Base-by-base conservation (phyloP, 2,888 invertebrate genomes). In the Plutella xylostella region DNA sequence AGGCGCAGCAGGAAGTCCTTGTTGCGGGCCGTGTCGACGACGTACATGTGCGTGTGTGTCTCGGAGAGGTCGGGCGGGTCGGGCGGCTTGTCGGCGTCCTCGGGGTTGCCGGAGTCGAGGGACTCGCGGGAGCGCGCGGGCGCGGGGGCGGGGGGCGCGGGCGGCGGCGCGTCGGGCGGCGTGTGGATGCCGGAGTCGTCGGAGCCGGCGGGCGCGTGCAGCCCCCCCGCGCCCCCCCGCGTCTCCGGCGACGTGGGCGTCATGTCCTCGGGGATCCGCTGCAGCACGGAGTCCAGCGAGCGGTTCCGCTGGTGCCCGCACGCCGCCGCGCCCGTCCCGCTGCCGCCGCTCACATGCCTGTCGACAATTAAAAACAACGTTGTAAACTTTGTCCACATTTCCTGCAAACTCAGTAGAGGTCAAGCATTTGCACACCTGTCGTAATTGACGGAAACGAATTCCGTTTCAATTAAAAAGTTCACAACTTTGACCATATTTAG, bases 251-350 rank as follows among this genome's bases (percentile, higher is more conserved):
- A 82, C 49, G 73, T 83, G 61, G 76, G 85, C 85, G 80, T 92
- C 90, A 65, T 91, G 58, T 83, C 93, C 86, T 94, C 94, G 49
- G 94, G 94, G 68, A 95, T 94, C 72, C 93, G 87, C 72, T 94
- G 94, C 53, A 94, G 86, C 49, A 94, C 95, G 47, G 94, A 95
- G 73, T 96, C 95, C 71, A 95, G 83, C 68, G 94, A 94, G 55
- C 95, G 89, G 85, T 95, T 95, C 60, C 95, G 89, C 77, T 94
- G 94, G 71, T 93, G 93, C 61, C 90, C 88, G 54, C 90, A 80
- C 77, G 79, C 82, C 51, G 79, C 71, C 42, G 80, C 4, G 25
- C 9, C 77, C 70, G 80, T 80, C 65, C 78, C 79, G 48, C 61
- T 74, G 30, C 71, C 63, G 43, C 73, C 72, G 63, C 77, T 78